Conservation (phyloP, 2,797 vertebrate species). For the Neomorphus geoffroyi region DNA sequence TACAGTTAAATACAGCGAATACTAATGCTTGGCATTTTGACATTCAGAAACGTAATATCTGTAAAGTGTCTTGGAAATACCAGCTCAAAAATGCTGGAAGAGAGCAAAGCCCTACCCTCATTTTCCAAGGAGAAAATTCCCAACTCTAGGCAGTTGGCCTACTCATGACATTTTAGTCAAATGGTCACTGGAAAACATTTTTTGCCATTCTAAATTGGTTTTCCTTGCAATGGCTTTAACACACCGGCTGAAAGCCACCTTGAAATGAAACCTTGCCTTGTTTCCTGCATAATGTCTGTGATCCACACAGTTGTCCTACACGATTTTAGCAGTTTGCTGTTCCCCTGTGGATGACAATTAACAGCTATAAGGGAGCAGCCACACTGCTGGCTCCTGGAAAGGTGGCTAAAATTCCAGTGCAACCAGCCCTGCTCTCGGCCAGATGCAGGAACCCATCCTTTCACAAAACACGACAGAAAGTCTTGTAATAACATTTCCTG, state of each 20-base stretch:
- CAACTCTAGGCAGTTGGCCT: background rate
- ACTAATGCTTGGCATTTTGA: background rate
- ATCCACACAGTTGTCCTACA: background rate
- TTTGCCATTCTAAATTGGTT: background rate
- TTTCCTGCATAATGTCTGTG: background rate
- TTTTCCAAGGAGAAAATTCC: background rate
- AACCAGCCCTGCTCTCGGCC: constrained; percentile 12
- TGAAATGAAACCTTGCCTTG: background rate
- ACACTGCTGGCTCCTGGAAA: background rate
- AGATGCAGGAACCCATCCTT: constrained; percentile 69
- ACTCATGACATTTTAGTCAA: background rate
- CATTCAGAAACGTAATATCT: background rate
- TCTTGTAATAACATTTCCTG: constrained; percentile 76
- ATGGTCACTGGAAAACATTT: background rate
- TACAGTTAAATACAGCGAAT: background rate
- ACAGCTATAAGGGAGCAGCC: constrained; percentile 36
- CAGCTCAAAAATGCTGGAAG: background rate
- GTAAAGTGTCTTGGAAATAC: background rate
- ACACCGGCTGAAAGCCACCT: background rate
- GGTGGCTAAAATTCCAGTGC: constrained; percentile 56
- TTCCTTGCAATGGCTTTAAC: background rate
- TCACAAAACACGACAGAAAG: constrained; percentile 66
- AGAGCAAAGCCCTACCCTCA: background rate
- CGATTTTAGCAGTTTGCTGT: background rate
- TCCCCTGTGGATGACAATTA: background rate